Percentiles rank a stretch among this genome's conserved stretches.
These are phyloP conservation scores for Anthophora plumipes DNA, from an alignment of 2,888 invertebrate genomes.

Conservation along the genomic window DNA sequence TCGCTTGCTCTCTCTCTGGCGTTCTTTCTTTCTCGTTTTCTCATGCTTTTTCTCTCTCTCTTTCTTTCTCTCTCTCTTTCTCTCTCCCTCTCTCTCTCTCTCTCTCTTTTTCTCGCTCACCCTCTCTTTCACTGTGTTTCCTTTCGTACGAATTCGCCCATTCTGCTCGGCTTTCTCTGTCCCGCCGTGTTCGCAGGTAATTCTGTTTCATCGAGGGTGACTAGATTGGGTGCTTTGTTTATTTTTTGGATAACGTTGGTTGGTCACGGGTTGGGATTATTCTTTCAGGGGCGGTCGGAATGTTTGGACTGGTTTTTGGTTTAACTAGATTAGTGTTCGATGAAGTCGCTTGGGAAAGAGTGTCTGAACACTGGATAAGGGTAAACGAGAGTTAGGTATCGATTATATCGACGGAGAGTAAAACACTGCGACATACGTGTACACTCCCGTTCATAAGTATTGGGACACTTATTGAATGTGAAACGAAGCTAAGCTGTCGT, in stretches of 20 bases:
- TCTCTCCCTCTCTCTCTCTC: too few species aligned
- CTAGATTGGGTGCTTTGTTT: background rate
- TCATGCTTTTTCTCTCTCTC: too few species aligned
- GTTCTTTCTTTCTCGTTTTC: too few species aligned
- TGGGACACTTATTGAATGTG: too few species aligned
- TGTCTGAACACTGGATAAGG: background rate
- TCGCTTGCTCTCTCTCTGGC: too few species aligned
- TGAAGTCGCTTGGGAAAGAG: background rate
- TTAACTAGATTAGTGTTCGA: background rate
- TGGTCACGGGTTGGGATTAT: background rate
- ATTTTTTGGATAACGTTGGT: background rate
- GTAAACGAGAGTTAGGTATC: slow-evolving; percentile 5
- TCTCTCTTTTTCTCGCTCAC: too few species aligned
- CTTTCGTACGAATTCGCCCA: background rate
- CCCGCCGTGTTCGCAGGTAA: background rate
- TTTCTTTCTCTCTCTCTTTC: too few species aligned
- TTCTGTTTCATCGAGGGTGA: too few species aligned
- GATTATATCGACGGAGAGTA: slow-evolving; percentile 20
- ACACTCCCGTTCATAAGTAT: too few species aligned
- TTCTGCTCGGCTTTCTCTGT: background rate
- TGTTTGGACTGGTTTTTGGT: background rate
- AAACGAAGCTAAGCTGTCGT: too few species aligned
- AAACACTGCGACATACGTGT: background rate
- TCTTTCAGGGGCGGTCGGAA: background rate
- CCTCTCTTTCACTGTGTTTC: too few species aligned